Evolutionary conservation across 2,888 invertebrate species (phyloP), one percentile per base, ranked within the genome.

Genomic region (Acrobasis suavella): DNA sequence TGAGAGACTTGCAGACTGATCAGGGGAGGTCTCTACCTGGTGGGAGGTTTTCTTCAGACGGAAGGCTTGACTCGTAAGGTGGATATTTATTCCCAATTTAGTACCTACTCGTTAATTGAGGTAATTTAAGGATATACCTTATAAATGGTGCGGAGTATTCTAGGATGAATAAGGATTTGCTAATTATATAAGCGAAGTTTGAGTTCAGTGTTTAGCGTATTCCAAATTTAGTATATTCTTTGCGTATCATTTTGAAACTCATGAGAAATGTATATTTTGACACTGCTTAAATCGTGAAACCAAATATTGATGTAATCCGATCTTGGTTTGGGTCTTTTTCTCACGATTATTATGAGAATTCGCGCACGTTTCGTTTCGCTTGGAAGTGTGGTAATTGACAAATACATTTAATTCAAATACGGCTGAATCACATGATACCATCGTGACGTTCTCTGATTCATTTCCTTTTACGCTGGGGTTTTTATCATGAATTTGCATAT

Each of bases 321-420:
- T 55, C 39, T 56, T 37, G 17, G 14, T 42, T 17, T 15, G n/a
- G 42, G n/a, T 50, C 51, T 60, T 64, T 63, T 61, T 64, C 51
- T 50, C 64, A 61, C 60, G 56, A 37, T 42, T 56, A 64, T 64
- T 64, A 61, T 61, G 55, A 42, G 64, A 58, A 56, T 51, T 32
- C 16, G 14, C 58, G 50, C 16, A 6, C 38, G 59, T 37, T 50
- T 38, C n/a, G 50, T 37, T 10, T 59, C 59, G 22, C 14, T 52
- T 42, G 37, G 52, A 60, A 38, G 50, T 14, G 51, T 52, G 42
- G 2, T 60, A 50, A 59, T 59, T 59, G 58, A 46, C 15, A 15
- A 37, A 50, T 16, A 59, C 50, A 59, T 37, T 3, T n/a, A 32
- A 32, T 22, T 49, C 39, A 55, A 55, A 55, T 52, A 52, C 32